A percentile compares a stretch with the other conserved stretches of the same genome.
These are phyloP conservation scores for Papilio xuthus DNA, from an alignment of 1,140 invertebrate genomes.

Conservation along the genomic window DNA sequence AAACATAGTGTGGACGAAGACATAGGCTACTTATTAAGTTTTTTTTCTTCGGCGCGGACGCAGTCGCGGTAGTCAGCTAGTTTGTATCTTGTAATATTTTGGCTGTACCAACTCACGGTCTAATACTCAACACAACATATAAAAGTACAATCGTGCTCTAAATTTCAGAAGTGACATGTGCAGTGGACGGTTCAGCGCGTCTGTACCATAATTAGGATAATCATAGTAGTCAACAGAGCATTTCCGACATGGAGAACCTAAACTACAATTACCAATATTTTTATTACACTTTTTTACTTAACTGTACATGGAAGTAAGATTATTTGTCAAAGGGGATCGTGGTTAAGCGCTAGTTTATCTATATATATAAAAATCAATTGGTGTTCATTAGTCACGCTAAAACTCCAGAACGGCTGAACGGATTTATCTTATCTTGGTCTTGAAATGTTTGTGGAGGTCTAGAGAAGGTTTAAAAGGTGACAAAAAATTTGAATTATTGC, in stretches of 20 bases:
- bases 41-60: too few species aligned
- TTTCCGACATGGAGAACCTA: not conserved
- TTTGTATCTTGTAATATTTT: not conserved
- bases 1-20: too few species aligned
- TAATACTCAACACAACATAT: not conserved
- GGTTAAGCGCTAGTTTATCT: too few species aligned
- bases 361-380: too few species aligned
- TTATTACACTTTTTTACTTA: not conserved
- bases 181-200: slow-evolving; percentile 10
- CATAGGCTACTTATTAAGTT: too few species aligned
- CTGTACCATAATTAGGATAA: slow-evolving; percentile 27
- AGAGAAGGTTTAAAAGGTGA: too few species aligned
- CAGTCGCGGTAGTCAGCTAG: not conserved
- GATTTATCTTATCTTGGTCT: too few species aligned
- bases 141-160: not conserved
- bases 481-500: too few species aligned
- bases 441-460: too few species aligned
- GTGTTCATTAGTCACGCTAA: too few species aligned
- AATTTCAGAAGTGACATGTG: slow-evolving; percentile 19
- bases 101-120: not conserved
- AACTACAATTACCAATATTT: slow-evolving; percentile 2
- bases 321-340: too few species aligned
- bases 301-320: not conserved
- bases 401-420: too few species aligned
- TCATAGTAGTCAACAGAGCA: slow-evolving; percentile 1